phyloP scores from a whole-genome alignment of 2,888 invertebrate genomes.

The Tipula unca region DNA sequence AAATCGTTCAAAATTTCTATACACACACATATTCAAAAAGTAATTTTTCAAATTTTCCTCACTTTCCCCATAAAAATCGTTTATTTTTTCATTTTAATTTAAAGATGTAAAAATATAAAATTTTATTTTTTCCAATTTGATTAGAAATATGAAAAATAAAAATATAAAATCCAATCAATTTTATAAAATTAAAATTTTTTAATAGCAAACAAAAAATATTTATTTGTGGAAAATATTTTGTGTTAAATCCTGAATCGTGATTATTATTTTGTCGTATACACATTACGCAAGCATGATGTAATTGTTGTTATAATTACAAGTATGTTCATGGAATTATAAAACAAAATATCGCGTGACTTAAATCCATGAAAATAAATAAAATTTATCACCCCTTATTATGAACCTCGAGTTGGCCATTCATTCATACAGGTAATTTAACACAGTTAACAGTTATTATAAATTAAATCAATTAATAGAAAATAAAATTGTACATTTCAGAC shows the following conservation, averaged over 20 bases:
- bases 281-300: neutral
- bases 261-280: neutral
- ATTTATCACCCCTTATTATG: too few species aligned
- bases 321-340: neutral
- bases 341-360: neutral
- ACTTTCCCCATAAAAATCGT: neutral
- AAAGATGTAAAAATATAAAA: neutral
- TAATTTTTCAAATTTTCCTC: neutral
- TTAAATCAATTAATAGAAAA: neutral
- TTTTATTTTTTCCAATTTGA: neutral
- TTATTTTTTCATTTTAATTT: neutral
- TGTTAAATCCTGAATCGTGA: neutral
- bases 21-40: too few species aligned
- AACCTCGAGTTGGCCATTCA: neutral
- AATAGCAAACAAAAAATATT: neutral
- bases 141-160: neutral
- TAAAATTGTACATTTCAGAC: neutral
- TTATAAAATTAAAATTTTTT: neutral
- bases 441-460: neutral
- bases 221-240: neutral
- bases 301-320: neutral
- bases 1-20: too few species aligned
- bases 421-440: neutral
- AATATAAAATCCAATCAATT: neutral
- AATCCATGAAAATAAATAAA: neutral